Base-by-base conservation (phyloP, 2,113 vertebrate genomes). In the Cacatua alba region DNA sequence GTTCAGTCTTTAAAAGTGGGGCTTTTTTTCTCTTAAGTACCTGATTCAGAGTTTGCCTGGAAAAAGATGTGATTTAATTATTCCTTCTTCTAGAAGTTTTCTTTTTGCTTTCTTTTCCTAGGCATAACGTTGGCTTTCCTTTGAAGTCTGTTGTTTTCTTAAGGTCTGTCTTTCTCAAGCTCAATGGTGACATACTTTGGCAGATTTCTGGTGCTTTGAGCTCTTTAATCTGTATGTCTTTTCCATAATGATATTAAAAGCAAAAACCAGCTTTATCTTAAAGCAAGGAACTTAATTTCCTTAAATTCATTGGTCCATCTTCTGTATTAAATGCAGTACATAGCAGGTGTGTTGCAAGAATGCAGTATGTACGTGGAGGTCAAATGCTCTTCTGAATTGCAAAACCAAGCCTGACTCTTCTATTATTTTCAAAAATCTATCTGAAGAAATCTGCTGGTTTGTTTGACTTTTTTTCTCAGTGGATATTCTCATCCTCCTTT, bases 211-310 rank as follows among this genome's bases (percentile, higher is more conserved):
- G 14, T 85, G 35, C 62, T 94, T 82, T 94, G 39, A 69, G 53
- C 52, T 91, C n/a, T 91, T 83, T 74, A 79, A 79, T 70, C 18
- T 79, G 18, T 48, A 29, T 79, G 70, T 23, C 21, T 19, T 62
- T 89, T 84, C 20, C 28, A 20, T 78, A 86, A 86, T 67, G n/a
- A 41, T 55, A 68, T 13, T 83, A 78, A 92, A 86, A 88, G 29
- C 28, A 92, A 96, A 94, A 68, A 81, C n/a, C 6, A 60, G 13
- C 74, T 93, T 92, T 88, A 46, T 83, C 35, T 90, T 88, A 49
- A 48, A 60, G 35, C 10, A 48, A 60, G 17, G 15, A 64, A 55
- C 87, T 93, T 51, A 0, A 53, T 84, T 84, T 90, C 13, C 14
- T 87, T 29, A 71, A 69, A 60, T 46, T 43, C 33, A 49, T 64